Evolutionary conservation across 2,797 vertebrate genomes (phyloP).

Genomic region (Rhinichthys osculus): DNA sequence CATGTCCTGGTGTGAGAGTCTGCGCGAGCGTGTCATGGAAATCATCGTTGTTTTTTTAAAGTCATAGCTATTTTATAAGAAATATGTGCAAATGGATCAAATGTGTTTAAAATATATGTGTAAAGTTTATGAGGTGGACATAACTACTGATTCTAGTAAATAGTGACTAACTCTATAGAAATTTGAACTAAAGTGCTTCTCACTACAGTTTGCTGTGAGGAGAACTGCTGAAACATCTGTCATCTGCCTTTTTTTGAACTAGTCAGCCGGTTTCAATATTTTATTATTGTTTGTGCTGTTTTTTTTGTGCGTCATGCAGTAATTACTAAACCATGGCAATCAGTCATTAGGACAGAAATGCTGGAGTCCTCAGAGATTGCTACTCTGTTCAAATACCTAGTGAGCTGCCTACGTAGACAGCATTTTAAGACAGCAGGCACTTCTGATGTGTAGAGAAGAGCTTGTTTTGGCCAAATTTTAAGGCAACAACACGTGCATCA

Average conservation of each 20-base stretch:
- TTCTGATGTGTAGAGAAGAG: background rate
- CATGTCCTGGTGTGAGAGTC: conserved; percentile 46
- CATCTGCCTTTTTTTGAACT: conserved; percentile 59
- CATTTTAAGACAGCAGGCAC: background rate
- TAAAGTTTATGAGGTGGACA: conserved; percentile 21
- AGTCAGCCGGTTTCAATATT: conserved; percentile 50
- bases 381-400: conserved; percentile 25
- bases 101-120: conserved; percentile 68
- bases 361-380: conserved; percentile 44
- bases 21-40: conserved; percentile 14
- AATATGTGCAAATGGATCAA: conserved; percentile 75
- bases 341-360: conserved; percentile 67
- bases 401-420: background rate
- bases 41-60: conserved; percentile 41
- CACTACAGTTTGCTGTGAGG: conserved; percentile 41
- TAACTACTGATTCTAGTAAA: conserved; percentile 33
- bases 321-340: conserved; percentile 66
- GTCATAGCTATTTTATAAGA: conserved; percentile 65
- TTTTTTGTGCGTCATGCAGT: conserved; percentile 49
- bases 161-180: conserved; percentile 21
- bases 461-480: background rate
- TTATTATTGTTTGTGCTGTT: conserved; percentile 57
- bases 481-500: background rate
- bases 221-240: conserved; percentile 57
- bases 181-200: conserved; percentile 30